Evolutionary conservation across 2,113 vertebrate genomes (phyloP), one percentile per base, ranked within the genome.

Genomic region (Poeciliopsis prolifica): DNA sequence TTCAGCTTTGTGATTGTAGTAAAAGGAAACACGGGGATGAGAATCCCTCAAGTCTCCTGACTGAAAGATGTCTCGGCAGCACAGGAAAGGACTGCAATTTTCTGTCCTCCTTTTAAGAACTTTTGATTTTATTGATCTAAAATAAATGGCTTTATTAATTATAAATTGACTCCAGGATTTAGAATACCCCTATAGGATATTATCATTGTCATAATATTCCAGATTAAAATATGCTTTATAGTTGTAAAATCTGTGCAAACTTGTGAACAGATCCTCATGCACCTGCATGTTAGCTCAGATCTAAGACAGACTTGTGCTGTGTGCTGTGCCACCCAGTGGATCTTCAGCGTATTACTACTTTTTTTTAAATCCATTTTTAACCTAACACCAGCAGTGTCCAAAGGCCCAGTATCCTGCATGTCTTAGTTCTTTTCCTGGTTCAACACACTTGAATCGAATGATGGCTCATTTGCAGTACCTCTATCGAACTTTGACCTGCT

Each of bases 281-380:
- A 78, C 58, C 70, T 80, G 68, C 64, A 67, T 79, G 28, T 72
- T 65, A 74, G 17, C 6, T 42, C 14, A 78, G 17, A 70, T 3
- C 35, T 62, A 65, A 37, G 30, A 61, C 29, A 81, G 67, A 68
- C 65, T 69, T 61, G 24, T 77, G 77, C 62, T 65, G 89, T 74
- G 33, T 80, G 75, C 80, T 88, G n/a, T 89, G 91, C 93, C 94
- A 94, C 90, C 93, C 86, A 93, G 93, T 93, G 93, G 92, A 44
- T 8, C 12, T 14, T 74, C 26, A 0, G 3, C 40, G 40, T 74
- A 58, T 35, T 80, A 42, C 70, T 1, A 5, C 75, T 69, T 37
- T 10, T 51, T 26, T 15, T 72, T 74, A n/a, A n/a, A 80, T 77
- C 42, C 9, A 26, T 88, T 84, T 42, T 84, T 79, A 81, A 70